phyloP scores from a whole-genome alignment of 1,140 invertebrate species.

The Geopemphigus sp. region DNA sequence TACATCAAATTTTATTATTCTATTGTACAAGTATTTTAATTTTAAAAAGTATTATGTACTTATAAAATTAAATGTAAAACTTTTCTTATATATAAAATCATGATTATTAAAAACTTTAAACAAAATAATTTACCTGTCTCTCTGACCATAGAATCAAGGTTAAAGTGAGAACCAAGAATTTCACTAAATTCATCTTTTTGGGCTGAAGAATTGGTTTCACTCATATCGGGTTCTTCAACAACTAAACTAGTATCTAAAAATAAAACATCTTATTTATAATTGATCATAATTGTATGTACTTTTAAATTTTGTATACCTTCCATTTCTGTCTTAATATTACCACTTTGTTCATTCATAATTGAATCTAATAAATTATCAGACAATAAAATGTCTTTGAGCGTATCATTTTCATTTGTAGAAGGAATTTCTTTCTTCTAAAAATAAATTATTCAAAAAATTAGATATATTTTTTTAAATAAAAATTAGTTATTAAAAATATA shows the following conservation, averaged over 20 bases:
- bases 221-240: slow-evolving; percentile 33
- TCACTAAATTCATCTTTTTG: slow-evolving; percentile 68
- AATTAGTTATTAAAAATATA: too few relatives aligned
- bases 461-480: too few relatives aligned
- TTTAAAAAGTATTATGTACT: too few relatives aligned
- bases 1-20: not conserved
- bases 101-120: too few relatives aligned
- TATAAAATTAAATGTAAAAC: too few relatives aligned
- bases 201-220: not conserved
- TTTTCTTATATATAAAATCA: too few relatives aligned
- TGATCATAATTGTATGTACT: too few relatives aligned
- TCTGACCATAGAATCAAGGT: slow-evolving; percentile 68
- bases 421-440: slow-evolving; percentile 52
- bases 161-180: slow-evolving; percentile 67
- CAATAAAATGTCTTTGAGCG: slow-evolving; percentile 68
- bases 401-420: slow-evolving; percentile 61
- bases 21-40: not conserved
- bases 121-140: slow-evolving; percentile 60
- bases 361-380: slow-evolving; percentile 69
- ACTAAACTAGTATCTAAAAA: slow-evolving; percentile 16
- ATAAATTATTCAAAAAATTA: not conserved
- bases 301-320: not conserved
- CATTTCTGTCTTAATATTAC: slow-evolving; percentile 57
- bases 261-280: too few relatives aligned
- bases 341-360: slow-evolving; percentile 70